Evolutionary conservation across 2,888 invertebrate species (phyloP), one percentile per base, ranked within the genome.

Genomic region (Drosophila ochracea): DNA sequence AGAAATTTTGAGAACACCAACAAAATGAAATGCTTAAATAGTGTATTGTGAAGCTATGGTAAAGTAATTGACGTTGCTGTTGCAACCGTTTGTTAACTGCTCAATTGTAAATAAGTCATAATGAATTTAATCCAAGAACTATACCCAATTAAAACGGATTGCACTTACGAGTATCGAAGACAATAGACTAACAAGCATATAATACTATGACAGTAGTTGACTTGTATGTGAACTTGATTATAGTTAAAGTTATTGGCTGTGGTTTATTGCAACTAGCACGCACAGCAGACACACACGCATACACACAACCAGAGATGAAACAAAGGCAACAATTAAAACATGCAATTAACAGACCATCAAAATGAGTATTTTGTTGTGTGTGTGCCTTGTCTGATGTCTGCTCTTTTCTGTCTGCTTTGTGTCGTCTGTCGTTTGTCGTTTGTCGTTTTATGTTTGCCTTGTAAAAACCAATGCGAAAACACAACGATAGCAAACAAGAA

Each of bases 331-430:
- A 90, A 86, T 86, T 89, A 90, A 85, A 84, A 73, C 77, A 77
- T 79, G 91, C 89, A 90, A 90, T 86, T 86, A 86, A 86, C 86
- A 90, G 87, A 64, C 84, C 80, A 86, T 86, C 91, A 86, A 90
- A 73, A 73, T 78, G 86, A 83, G 81, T 88, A 86, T 88, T 73
- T 80, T 71, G 78, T 77, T 70, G 77, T 77, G 68, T 75, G 73
- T 73, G 39, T 63, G 64, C 13, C 68, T 67, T 81, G 68, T 71
- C 57, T 71, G 64, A 55, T 64, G 43, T 53, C 60, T 67, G 50
- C 31, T 60, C 47, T 33, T 60, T 67, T 65, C 53, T 66, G 39
- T 47, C 33, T 59, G 33, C 41, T 58, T 30, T 47, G 63, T 41
- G 52, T 53, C 28, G 41, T 52, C 28, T 64, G 30, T 35, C 16